Conservation (phyloP, 1,140 invertebrate species). For the Drosophila murphyi region DNA sequence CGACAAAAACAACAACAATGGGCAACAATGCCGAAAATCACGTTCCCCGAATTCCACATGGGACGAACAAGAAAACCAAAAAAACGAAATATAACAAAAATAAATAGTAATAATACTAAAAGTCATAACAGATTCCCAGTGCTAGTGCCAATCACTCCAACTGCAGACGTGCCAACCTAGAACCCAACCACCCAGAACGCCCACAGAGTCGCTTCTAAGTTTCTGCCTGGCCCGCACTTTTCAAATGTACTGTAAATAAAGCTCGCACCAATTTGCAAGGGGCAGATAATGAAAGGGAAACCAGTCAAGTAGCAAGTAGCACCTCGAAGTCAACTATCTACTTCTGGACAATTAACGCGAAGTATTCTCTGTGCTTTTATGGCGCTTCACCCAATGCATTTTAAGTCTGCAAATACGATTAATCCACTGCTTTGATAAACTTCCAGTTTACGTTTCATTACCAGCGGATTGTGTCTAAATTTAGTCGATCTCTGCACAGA, state of each 20-base stretch:
- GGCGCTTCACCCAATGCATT: no score
- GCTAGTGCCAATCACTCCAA: slow-evolving; percentile 2
- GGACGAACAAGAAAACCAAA: slow-evolving; percentile 6
- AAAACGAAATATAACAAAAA: neutral
- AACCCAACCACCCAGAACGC: slow-evolving; percentile 61
- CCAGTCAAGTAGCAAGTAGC: slow-evolving; percentile 16
- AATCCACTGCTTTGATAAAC: no score
- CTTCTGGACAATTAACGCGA: neutral
- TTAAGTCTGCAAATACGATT: no score
- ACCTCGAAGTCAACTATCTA: neutral
- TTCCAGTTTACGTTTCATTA: no score
- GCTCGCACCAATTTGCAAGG: slow-evolving; percentile 51
- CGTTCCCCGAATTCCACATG: slow-evolving; percentile 54
- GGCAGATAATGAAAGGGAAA: slow-evolving; percentile 22
- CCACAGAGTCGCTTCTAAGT: slow-evolving; percentile 40
- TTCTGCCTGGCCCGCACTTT: slow-evolving; percentile 40
- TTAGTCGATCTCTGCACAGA: no score
- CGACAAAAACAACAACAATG: slow-evolving; percentile 47
- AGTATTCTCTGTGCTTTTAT: neutral
- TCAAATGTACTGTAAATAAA: slow-evolving; percentile 67
- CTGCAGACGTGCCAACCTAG: slow-evolving; percentile 16
- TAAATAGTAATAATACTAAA: slow-evolving; percentile 27
- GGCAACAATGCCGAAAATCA: slow-evolving; percentile 67
- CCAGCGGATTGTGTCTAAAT: no score
- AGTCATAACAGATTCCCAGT: slow-evolving; percentile 52